A percentile compares a stretch with the other conserved stretches of the same genome.
Conservation (phyloP, 2,888 invertebrate genomes). For the Nemotelus pantherinus region DNA sequence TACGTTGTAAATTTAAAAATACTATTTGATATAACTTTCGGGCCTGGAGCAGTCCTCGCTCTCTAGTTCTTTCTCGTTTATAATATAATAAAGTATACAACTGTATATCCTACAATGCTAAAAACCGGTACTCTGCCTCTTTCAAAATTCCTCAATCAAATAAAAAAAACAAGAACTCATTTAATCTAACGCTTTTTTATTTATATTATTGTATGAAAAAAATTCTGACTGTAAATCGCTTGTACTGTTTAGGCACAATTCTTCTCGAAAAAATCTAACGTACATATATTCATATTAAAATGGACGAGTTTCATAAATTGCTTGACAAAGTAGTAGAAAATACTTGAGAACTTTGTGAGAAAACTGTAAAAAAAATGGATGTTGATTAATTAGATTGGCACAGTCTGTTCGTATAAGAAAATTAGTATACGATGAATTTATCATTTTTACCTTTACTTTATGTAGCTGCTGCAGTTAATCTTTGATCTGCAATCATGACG, state of each 20-base stretch:
- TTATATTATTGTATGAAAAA: conserved; percentile 18
- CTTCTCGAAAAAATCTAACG: conserved; percentile 1
- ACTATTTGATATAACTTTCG: no score
- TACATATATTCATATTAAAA: background rate
- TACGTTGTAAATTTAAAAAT: no score
- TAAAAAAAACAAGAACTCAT: no score
- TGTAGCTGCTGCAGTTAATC: conserved; percentile 55
- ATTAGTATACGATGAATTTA: background rate
- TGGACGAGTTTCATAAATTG: conserved; percentile 18
- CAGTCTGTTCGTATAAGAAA: background rate
- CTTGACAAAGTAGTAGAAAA: background rate
- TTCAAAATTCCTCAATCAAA: no score
- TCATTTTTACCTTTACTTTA: background rate
- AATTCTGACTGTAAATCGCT: conserved; percentile 22
- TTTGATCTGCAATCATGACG: conserved; percentile 61
- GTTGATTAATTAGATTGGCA: no score
- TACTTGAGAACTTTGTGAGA: background rate
- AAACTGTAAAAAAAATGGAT: background rate
- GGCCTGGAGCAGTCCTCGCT: no score
- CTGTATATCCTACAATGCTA: no score
- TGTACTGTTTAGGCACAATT: conserved; percentile 23
- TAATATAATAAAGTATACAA: no score
- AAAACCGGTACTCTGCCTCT: no score
- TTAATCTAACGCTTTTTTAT: background rate
- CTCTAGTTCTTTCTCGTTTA: no score